phyloP scores from a whole-genome alignment of 2,797 vertebrate species.

The Rhinogobio ventralis region DNA sequence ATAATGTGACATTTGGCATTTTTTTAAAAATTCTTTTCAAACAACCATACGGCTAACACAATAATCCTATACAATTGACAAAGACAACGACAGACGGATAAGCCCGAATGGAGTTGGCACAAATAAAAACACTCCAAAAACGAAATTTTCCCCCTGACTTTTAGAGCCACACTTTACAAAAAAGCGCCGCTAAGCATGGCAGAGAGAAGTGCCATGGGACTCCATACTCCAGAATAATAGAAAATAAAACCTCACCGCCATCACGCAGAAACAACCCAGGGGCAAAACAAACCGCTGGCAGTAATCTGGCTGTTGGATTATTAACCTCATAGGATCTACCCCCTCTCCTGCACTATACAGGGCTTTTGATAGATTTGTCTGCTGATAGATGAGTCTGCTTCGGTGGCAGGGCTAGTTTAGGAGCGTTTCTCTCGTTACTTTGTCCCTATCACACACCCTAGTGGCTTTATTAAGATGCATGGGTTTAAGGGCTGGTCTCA shows the following conservation, averaged over 20 bases:
- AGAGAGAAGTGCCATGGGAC: slow-evolving; percentile 44
- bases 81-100: slow-evolving; percentile 24
- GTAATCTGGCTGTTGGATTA: slow-evolving; percentile 51
- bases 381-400: slow-evolving; percentile 38
- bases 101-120: slow-evolving; percentile 28
- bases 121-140: slow-evolving; percentile 28
- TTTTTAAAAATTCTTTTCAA: neutral
- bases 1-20: neutral
- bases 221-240: slow-evolving; percentile 41
- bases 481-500: slow-evolving; percentile 22
- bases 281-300: slow-evolving; percentile 42
- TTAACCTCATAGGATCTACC: slow-evolving; percentile 35
- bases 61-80: neutral
- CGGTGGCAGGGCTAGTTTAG: neutral
- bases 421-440: slow-evolving; percentile 26
- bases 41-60: neutral
- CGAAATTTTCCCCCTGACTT: slow-evolving; percentile 5
- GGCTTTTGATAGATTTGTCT: slow-evolving; percentile 44
- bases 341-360: neutral
- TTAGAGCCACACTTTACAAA: slow-evolving; percentile 13
- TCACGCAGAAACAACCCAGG: slow-evolving; percentile 44
- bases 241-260: slow-evolving; percentile 35
- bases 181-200: neutral
- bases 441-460: slow-evolving; percentile 35
- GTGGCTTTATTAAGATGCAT: slow-evolving; percentile 55